Base-by-base conservation (phyloP, 2,797 vertebrate species). In the Acridotheres tristis region DNA sequence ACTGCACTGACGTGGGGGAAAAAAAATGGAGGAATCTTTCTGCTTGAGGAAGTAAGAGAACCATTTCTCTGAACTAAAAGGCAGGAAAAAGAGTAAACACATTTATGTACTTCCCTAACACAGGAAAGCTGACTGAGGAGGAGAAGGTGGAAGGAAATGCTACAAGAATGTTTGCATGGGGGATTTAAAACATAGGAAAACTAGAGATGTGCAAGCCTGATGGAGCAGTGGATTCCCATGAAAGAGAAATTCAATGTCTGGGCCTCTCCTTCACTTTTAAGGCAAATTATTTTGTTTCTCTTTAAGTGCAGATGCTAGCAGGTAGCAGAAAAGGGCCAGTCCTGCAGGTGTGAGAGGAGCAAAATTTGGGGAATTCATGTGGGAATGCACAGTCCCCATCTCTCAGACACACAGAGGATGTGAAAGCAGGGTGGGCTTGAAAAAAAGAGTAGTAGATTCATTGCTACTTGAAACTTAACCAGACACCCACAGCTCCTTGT, bases 151-250 rank as follows among this genome's bases (percentile, higher is more conserved):
- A 93, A 81, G 53, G 38, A 27, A 81, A 53, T 38, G 9, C 34
- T 96, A 25, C 36, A 36, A 53, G 53, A 72, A 32, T 34, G 16
- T 48, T 81, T 84, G 54, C 66, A 54, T 59, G n/a, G 66, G 66
- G 53, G 53, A 43, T 54, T 26, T 68, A 40, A 85, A 93, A 85
- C 9, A 0, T 7, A 1, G 55, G 38, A 82, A 54, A 88, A 86
- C 13, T 61, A 92, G 58, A 82, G 19, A 29, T 90, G 26, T 78
- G 59, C 77, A 94, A 88, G 65, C 74, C 54, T 96, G 96, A 96
- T 96, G 95, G 96, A 97, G 96, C 95, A 97, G 89, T 96, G 85
- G 95, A 94, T 96, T 97, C 89, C 96, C 93, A 90, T 77, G 93
- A 96, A 95, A 96, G 96, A 96, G 94, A 97, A 97, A 96, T 85